Evolutionary conservation across 1,140 invertebrate species (phyloP), one percentile per base, ranked within the genome.

Genomic region (Penaeus indicus): DNA sequence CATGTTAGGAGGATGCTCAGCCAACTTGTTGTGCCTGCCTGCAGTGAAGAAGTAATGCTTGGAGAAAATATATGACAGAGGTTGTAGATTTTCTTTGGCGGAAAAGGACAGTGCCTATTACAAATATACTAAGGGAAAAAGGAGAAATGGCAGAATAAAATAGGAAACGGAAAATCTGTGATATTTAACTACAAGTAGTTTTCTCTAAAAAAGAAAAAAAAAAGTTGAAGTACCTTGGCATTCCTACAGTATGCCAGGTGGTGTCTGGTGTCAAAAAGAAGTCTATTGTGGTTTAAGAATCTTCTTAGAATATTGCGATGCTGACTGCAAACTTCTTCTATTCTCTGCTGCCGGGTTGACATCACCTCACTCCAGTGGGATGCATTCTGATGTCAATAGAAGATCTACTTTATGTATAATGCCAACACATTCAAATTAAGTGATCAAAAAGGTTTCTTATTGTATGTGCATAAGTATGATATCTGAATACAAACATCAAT

Each of bases 231-330:
- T 88, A 88, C 87, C 72, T 88, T 88, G 22, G 87, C 87, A 27
- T 88, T 88, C 72, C 69, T 88, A 61, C 87, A 88, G 87, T 88
- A 88, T 54, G 82, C 75, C n/a, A 88, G 67, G 38, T 88, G 87
- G 62, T 84, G 72, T 21, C 77, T 32, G 38, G 87, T 83, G 47
- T 88, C 87, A 25, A 64, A 83, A 16, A 80, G 72, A 18, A 88
- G 38, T 8, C 67, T 84, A 4, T 79, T 54, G 22, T 72, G 62
- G 61, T 75, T 38, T 5, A 38, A 38, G 72, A 84, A 88, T n/a
- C 87, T 84, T 54, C 64, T 77, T 19, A 88, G 81, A 22, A 27
- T 47, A 0, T 16, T 1, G 4, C 32, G 32, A 32, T 88, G 60
- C 18, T 54, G 27, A 22, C 22, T 42, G 61, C 87, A 88, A 0